Base-by-base conservation (phyloP, 2,113 vertebrate genomes). In the Pitta sordida region DNA sequence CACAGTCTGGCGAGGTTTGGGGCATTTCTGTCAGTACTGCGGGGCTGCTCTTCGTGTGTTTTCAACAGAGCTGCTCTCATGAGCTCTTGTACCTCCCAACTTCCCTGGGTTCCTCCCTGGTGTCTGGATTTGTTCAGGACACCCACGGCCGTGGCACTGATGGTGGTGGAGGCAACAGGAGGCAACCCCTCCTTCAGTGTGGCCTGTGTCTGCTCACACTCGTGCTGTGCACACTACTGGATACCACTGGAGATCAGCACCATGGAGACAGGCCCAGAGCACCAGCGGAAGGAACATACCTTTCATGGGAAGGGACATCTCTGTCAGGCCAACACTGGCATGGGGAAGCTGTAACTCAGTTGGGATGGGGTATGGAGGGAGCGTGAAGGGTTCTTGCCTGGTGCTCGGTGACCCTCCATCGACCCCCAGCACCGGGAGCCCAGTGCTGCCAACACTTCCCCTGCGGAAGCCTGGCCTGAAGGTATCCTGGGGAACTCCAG, bases 211-310 rank as follows among this genome's bases (percentile, higher is more conserved):
- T 43, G 60, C 37, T 63, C 60, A 20, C 60, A 41, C 37, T 21
- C 2, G 24, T 63, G 12, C 39, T 22, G 60, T 63, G 60, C 39
- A 43, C 39, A 2, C 55, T 34, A 13, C 8, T n/a, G 29, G 44
- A 27, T 9, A 4, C 0, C 7, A 2, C 3, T 2, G 52, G 27
- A 39, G 76, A 23, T 10, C 55, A 53, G 10, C 0, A 1, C 34
- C 6, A 0, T 23, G 46, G 36, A 30, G 52, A 7, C 20, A 11
- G 29, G 23, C 4, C 8, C 4, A 5, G 43, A 37, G 41, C 8
- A 5, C 2, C 1, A 43, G 19, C 1, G 10, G 34, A 19, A 64
- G 76, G 44, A 23, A 11, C 2, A 22, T 22, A 6, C 8, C 7
- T 46, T 39, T 46, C 62, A 26, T 2, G 20, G 46, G 52, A 68